Evolutionary conservation across 2,113 vertebrate genomes (phyloP), one percentile per base, ranked within the genome.

Genomic region (Platysternon megacephalum): DNA sequence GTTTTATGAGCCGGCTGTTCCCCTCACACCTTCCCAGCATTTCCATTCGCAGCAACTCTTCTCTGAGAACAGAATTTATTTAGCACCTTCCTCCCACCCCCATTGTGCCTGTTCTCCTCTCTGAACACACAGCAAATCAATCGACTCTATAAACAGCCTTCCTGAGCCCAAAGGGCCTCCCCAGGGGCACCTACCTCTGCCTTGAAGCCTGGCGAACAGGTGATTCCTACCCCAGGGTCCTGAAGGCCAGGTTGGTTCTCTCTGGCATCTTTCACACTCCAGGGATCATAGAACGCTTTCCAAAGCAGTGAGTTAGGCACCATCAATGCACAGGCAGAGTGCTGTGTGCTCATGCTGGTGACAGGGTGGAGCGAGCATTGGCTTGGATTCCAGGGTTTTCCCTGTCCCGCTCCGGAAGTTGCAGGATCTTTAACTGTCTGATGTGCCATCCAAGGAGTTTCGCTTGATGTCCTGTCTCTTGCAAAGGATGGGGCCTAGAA

Each of bases 11-110:
- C 85, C 65, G n/a, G 82, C 90, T 92, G 85, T 92, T 87, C 68
- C 32, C 68, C 51, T 39, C 44, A 10, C 35, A 9, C 32, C 32
- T 68, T n/a, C 61, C 14, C 35, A 21, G 61, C 90, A 53, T 53
- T 79, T 80, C 53, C 86, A 87, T 92, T 92, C 79, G 53, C 80
- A 68, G 83, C 90, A 61, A 87, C 68, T 92, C 79, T 92, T 87
- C 79, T 65, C 85, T 92, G 79, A 87, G 32, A 87, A 39, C 85
- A 83, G 68, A 91, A 87, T 92, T 79, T 87, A 79, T 87, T 87
- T 87, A 61, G 85, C 52, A 28, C 42, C 24, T 26, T 10, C 8
- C 51, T 35, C 26, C 21, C 35, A n/a, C 24, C 17, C 29, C 44
- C 28, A 32, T 28, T 65, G 61, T 65, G 61, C 61, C 58, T 65